phyloP scores from a whole-genome alignment of 2,113 vertebrate species.

The Crotophaga sulcirostris region DNA sequence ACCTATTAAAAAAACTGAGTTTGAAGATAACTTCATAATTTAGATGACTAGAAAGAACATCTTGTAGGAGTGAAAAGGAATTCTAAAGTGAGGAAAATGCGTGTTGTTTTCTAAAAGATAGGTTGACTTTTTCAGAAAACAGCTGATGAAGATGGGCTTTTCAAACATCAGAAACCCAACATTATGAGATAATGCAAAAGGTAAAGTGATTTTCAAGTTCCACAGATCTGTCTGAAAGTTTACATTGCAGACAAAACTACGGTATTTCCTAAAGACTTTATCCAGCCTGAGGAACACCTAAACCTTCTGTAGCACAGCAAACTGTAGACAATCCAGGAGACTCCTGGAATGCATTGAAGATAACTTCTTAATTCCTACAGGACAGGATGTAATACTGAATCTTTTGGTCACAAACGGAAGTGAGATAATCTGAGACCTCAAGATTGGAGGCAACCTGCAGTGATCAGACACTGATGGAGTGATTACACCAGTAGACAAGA shows the following conservation, averaged over 20 bases:
- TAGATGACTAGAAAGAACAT: not conserved
- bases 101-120: not conserved
- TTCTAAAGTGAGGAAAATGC: not conserved
- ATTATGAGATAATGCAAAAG: not conserved
- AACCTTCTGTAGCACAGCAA: not conserved
- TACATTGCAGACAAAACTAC: not conserved
- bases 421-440: not conserved
- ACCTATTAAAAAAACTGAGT: not conserved
- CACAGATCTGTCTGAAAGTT: not conserved
- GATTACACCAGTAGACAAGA: not conserved
- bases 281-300: not conserved
- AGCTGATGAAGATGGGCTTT: not conserved
- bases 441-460: not conserved
- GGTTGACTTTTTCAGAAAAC: not conserved
- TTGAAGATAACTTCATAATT: not conserved
- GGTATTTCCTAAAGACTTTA: not conserved
- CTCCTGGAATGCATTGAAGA: not conserved
- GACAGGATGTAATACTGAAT: fast-evolving
- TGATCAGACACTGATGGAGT: not conserved
- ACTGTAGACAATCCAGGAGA: not conserved
- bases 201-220: not conserved
- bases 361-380: not conserved
- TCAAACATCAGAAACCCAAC: not conserved
- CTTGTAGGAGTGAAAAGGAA: not conserved
- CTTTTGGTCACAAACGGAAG: not conserved